phyloP scores from a whole-genome alignment of 2,888 invertebrate species.

The Gnatocerus cornutus region DNA sequence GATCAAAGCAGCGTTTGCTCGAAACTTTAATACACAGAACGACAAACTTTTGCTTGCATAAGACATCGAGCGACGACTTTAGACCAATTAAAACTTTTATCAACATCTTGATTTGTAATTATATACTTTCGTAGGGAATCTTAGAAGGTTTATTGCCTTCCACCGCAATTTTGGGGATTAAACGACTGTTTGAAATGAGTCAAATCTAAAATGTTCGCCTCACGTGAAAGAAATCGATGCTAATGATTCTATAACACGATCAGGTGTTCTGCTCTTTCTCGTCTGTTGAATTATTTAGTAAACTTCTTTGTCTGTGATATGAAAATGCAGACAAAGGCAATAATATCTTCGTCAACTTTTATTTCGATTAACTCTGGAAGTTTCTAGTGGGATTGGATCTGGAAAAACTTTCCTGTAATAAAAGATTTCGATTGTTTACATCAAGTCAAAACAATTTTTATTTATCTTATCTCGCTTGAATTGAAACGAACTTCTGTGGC shows the following conservation, averaged over 20 bases:
- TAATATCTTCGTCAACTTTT: not conserved
- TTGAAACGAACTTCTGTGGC: too few species aligned
- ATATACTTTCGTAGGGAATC: not conserved
- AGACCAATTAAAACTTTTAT: conserved; percentile 18
- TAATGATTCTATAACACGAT: conserved; percentile 10
- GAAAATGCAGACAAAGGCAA: not conserved
- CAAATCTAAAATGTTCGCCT: not conserved
- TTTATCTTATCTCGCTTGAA: too few species aligned
- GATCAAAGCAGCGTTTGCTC: too few species aligned
- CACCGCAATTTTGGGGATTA: not conserved
- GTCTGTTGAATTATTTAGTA: not conserved
- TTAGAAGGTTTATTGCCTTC: not conserved
- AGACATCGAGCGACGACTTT: conserved; percentile 5
- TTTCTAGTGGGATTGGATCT: not conserved
- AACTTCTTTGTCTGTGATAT: not conserved
- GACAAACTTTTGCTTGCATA: not conserved
- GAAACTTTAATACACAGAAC: too few species aligned
- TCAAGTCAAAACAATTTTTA: too few species aligned
- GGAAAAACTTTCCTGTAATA: not conserved
- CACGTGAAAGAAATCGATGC: conserved; percentile 16
- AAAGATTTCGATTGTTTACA: not conserved
- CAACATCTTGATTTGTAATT: conserved; percentile 6
- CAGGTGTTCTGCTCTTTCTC: conserved; percentile 11
- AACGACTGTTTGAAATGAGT: not conserved
- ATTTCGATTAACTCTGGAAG: not conserved